phyloP scores from a whole-genome alignment of 1,140 invertebrate genomes.

The Drosophila pallidifrons region DNA sequence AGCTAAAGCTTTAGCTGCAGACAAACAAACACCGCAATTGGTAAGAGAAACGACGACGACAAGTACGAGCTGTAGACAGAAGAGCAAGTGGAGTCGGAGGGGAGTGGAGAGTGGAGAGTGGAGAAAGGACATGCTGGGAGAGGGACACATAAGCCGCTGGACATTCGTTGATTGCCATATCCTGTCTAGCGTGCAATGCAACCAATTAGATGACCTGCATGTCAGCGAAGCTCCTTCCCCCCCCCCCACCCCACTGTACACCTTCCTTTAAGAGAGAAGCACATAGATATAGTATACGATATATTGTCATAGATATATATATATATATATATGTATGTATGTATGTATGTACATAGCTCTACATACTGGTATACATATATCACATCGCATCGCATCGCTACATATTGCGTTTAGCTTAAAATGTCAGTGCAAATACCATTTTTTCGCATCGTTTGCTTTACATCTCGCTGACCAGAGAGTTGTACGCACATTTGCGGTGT shows the following conservation, averaged over 20 bases:
- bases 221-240: constrained; percentile 33
- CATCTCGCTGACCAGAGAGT: constrained; percentile 47
- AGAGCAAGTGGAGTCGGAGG: background rate
- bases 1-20: constrained; percentile 9
- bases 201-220: constrained; percentile 76
- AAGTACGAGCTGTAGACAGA: constrained; percentile 15
- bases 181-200: constrained; percentile 59
- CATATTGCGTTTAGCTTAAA: constrained; percentile 57
- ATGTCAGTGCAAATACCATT: constrained; percentile 68
- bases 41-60: constrained; percentile 60
- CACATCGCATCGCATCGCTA: constrained; percentile 13
- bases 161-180: constrained; percentile 77
- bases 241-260: background rate
- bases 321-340: no score
- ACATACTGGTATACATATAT: background rate
- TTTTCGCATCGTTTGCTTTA: constrained; percentile 58
- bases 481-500: constrained; percentile 66
- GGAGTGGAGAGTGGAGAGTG: background rate
- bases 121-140: constrained; percentile 2
- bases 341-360: constrained; percentile 19
- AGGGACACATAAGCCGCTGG: constrained; percentile 67
- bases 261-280: no score
- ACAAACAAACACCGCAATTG: constrained; percentile 65
- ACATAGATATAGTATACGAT: no score
- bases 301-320: no score